Percentiles rank a stretch among this genome's conserved stretches.
These are phyloP conservation scores for Diadophis punctatus DNA, from an alignment of 2,113 vertebrate species.

Conservation along the genomic window DNA sequence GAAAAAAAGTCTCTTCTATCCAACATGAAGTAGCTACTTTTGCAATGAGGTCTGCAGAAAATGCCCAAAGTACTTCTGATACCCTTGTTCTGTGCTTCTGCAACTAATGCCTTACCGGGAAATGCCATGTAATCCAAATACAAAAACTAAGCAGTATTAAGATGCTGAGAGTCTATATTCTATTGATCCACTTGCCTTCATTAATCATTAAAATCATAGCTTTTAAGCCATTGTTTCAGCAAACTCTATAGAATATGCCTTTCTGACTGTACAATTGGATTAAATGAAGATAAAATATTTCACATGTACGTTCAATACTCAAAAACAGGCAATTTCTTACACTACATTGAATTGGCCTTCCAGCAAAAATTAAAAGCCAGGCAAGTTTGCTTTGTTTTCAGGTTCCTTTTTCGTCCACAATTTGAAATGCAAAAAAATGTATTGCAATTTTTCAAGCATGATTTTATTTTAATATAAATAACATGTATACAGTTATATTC, in stretches of 20 bases:
- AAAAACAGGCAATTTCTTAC: constrained; percentile 29
- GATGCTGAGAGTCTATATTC: not conserved
- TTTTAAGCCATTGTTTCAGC: constrained; percentile 20
- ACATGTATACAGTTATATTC: not conserved
- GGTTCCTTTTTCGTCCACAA: not conserved
- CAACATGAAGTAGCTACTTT: not conserved
- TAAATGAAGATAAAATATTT: constrained; percentile 49
- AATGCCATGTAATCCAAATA: not conserved
- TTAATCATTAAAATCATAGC: constrained; percentile 49
- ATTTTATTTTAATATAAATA: not conserved
- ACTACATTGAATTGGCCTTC: not conserved
- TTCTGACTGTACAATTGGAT: constrained; percentile 53
- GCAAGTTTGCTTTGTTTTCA: constrained; percentile 25
- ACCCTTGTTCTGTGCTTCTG: not conserved
- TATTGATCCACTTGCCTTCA: not conserved
- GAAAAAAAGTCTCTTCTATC: not conserved
- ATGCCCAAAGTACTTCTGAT: not conserved
- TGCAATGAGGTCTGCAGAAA: not conserved
- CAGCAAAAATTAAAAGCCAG: constrained; percentile 24
- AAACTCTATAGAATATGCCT: constrained; percentile 43
- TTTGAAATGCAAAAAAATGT: constrained; percentile 21
- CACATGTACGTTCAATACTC: constrained; percentile 36
- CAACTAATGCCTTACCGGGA: not conserved
- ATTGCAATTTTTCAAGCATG: not conserved
- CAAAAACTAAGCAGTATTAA: not conserved